Evolutionary conservation across 1,140 invertebrate genomes (phyloP).

Genomic region (Brachionus rotundiformis): DNA sequence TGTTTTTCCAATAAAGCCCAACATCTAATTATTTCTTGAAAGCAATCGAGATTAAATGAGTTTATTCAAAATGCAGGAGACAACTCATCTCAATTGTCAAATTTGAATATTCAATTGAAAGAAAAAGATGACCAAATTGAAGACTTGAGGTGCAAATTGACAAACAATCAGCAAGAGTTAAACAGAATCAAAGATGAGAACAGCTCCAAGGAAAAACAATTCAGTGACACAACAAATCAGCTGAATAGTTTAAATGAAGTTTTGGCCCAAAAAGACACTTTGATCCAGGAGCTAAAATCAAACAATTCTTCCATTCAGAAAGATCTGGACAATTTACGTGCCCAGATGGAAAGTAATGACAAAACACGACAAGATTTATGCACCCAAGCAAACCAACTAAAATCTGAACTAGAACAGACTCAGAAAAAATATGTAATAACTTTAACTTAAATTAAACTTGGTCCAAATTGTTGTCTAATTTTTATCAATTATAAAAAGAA

Average conservation of each 20-base stretch:
- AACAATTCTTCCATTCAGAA: no score
- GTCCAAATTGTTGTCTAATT: no score
- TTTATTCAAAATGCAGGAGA: constrained; percentile 64
- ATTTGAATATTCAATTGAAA: constrained; percentile 61
- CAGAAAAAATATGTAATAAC: no score
- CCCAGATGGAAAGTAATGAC: no score
- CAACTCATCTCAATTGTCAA: constrained; percentile 61
- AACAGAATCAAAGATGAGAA: not conserved
- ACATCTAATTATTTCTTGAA: constrained; percentile 4
- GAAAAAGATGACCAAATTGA: constrained; percentile 62
- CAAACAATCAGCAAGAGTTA: constrained; percentile 24
- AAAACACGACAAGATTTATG: no score
- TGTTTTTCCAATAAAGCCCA: no score
- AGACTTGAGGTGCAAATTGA: constrained; percentile 18
- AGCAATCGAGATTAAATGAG: constrained; percentile 61
- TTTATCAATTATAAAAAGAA: not conserved
- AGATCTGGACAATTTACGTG: no score
- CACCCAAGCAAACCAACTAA: no score
- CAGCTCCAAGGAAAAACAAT: not conserved
- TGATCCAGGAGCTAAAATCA: no score
- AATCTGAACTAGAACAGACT: no score
- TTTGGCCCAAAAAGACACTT: no score
- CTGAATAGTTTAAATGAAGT: not conserved
- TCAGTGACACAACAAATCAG: not conserved
- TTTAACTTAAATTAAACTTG: no score